Conservation (phyloP, 2,113 vertebrate species). For the Himantopus leucocephalus region DNA sequence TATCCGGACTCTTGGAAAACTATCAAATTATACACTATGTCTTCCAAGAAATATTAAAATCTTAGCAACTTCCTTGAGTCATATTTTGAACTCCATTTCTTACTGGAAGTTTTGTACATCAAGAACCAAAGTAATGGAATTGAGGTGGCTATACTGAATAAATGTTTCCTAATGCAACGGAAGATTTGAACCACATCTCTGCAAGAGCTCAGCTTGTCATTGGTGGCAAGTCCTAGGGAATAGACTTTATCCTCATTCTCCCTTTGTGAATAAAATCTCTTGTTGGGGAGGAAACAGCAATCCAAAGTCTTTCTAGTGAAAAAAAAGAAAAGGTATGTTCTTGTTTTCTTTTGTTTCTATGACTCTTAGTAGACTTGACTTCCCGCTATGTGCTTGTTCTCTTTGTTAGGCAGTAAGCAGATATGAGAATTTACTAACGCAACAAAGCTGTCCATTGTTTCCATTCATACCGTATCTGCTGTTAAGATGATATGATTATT, state of each 20-base stretch:
- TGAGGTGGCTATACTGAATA: neutral
- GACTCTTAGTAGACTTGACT: slow-evolving; percentile 2
- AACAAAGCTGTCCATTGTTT: slow-evolving; percentile 59
- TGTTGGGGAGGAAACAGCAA: neutral
- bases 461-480: slow-evolving; percentile 71
- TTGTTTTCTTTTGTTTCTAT: slow-evolving; percentile 6
- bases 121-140: neutral
- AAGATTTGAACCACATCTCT: neutral
- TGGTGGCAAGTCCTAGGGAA: neutral
- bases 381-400: slow-evolving; percentile 32
- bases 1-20: neutral
- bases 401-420: neutral
- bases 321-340: neutral
- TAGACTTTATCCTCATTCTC: neutral
- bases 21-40: neutral
- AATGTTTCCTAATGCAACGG: neutral
- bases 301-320: neutral
- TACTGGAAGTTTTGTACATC: neutral
- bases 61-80: neutral
- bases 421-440: neutral
- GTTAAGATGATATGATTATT: slow-evolving; percentile 69
- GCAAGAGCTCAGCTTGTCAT: neutral
- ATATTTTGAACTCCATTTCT: neutral
- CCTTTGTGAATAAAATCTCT: neutral
- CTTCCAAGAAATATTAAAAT: neutral